These are phyloP conservation scores for Cheilinus undulatus DNA, from an alignment of 2,113 vertebrate genomes.

Conservation along the genomic window DNA sequence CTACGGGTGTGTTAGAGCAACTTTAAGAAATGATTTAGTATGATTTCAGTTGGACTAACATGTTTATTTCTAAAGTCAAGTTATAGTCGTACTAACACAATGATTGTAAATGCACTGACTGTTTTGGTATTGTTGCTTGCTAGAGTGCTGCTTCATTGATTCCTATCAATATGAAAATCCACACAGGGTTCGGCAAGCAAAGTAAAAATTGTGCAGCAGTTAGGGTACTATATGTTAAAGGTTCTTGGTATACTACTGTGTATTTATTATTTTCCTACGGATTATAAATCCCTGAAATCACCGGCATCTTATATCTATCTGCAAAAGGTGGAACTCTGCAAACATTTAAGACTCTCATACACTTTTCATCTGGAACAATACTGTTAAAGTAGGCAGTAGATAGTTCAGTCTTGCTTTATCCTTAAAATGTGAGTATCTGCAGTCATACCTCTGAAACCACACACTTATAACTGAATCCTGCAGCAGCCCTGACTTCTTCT, in stretches of 20 bases:
- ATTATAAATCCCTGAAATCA: no score
- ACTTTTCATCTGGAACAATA: neutral
- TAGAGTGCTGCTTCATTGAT: neutral
- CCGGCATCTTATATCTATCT: neutral
- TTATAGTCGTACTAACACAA: no score
- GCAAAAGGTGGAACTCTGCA: neutral
- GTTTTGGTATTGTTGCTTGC: no score
- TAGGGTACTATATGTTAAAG: neutral
- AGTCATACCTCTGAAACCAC: constrained; percentile 20
- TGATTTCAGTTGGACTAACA: no score
- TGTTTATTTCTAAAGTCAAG: no score
- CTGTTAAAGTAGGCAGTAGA: neutral
- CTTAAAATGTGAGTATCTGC: neutral
- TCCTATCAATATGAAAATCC: no score
- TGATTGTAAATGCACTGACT: no score
- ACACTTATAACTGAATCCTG: constrained; percentile 6
- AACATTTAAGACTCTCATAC: no score
- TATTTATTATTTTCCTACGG: no score
- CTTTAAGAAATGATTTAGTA: no score
- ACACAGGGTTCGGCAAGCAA: neutral
- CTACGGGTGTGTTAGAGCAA: no score
- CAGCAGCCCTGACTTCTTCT: constrained; percentile 20
- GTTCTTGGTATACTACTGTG: no score
- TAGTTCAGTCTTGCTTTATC: neutral
- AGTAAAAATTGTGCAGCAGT: neutral